Evolutionary conservation across 2,113 vertebrate species (phyloP).

Genomic region (Aphyosemion australe): DNA sequence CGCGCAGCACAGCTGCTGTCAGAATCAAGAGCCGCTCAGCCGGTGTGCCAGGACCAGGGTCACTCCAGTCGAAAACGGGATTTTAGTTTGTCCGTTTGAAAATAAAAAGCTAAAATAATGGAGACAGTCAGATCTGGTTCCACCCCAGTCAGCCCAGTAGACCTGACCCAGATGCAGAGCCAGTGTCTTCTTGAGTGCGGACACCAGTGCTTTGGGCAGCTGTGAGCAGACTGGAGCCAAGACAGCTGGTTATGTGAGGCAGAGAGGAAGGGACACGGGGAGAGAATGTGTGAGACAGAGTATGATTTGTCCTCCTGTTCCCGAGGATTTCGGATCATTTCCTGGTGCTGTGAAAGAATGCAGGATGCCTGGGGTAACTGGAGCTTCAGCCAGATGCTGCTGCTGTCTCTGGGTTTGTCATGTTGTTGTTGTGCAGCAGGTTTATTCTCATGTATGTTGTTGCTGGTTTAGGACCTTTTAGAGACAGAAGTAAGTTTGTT

Average conservation of each 20-base stretch:
- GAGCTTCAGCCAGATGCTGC: conserved; percentile 25
- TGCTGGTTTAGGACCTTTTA: no score
- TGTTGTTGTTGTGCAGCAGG: no score
- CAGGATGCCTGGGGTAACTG: conserved; percentile 20
- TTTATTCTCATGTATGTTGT: no score
- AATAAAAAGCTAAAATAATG: conserved; percentile 6
- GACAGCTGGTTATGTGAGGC: conserved; percentile 74
- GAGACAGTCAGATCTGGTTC: background rate
- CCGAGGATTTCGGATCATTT: conserved; percentile 62
- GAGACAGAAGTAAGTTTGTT: no score
- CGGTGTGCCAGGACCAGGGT: background rate
- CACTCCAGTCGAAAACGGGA: conserved; percentile 3
- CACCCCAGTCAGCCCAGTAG: conserved; percentile 28
- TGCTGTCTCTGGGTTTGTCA: conserved; percentile 1
- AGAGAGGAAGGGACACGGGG: conserved; percentile 39
- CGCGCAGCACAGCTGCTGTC: conserved; percentile 29
- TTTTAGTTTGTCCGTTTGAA: conserved; percentile 7
- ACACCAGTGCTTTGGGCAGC: conserved; percentile 74
- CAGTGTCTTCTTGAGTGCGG: conserved; percentile 52
- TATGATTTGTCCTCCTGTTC: conserved; percentile 57
- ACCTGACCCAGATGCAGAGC: conserved; percentile 71
- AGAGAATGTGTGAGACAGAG: conserved; percentile 62
- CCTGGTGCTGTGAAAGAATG: conserved; percentile 58
- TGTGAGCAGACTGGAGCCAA: conserved; percentile 69
- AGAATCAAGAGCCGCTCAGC: conserved; percentile 7